These are phyloP conservation scores for Amyelois transitella DNA, from an alignment of 1,140 invertebrate genomes.

Conservation along the genomic window DNA sequence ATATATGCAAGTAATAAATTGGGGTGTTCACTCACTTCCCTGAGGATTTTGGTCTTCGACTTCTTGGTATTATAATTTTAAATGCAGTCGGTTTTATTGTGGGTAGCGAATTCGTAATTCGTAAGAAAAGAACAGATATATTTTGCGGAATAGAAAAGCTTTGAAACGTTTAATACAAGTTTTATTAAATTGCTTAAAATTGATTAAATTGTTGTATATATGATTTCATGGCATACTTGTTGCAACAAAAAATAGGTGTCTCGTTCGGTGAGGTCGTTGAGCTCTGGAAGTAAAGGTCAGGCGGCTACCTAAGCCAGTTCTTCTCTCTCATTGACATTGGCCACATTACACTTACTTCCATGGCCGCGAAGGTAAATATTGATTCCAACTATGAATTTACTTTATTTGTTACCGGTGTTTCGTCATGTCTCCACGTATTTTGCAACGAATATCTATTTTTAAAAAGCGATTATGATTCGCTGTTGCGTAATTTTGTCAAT, in stretches of 20 bases:
- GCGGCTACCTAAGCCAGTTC: background rate
- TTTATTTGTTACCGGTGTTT: constrained; percentile 8
- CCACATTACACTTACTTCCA: constrained; percentile 15
- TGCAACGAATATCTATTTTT: constrained; percentile 22
- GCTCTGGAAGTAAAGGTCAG: background rate
- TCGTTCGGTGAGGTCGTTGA: background rate
- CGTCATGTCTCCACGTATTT: constrained; percentile 27
- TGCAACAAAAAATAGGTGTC: background rate
- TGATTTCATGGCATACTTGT: too few species aligned
- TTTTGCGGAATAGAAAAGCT: too few species aligned
- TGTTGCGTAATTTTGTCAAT: constrained; percentile 13
- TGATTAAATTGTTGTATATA: too few species aligned
- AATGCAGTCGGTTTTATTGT: too few species aligned
- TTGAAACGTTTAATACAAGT: too few species aligned
- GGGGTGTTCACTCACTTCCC: too few species aligned
- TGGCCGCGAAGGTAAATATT: background rate
- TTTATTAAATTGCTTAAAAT: too few species aligned
- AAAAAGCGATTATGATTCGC: constrained; percentile 9
- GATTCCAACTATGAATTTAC: background rate
- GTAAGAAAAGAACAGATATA: too few species aligned
- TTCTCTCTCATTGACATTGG: constrained; percentile 19
- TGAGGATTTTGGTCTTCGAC: too few species aligned
- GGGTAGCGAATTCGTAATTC: too few species aligned
- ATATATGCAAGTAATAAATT: too few species aligned
- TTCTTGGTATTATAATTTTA: too few species aligned